Evolutionary conservation across 2,113 vertebrate genomes (phyloP).

Genomic region (Alaudala cheleensis): DNA sequence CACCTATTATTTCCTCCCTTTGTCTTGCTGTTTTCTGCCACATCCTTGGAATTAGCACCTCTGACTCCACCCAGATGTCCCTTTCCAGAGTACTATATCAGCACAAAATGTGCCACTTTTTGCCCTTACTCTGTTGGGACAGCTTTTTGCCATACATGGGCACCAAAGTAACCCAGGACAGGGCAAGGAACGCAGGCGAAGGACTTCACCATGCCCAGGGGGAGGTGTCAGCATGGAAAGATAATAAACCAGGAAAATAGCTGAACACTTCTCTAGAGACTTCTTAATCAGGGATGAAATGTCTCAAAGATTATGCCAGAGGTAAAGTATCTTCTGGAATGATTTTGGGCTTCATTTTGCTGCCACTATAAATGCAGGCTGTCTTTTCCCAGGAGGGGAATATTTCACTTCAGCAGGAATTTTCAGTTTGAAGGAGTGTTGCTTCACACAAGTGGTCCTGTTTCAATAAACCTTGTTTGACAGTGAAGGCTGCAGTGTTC

Average conservation of each 20-base stretch:
- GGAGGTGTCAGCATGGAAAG: background rate
- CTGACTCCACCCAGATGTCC: background rate
- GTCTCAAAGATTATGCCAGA: background rate
- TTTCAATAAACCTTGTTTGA: conserved; percentile 19
- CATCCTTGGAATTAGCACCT: background rate
- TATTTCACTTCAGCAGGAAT: background rate
- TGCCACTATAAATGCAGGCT: background rate
- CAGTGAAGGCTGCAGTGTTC: background rate
- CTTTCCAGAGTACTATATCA: background rate
- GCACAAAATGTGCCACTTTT: background rate
- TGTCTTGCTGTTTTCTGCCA: background rate
- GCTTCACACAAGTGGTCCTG: background rate
- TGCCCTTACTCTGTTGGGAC: background rate
- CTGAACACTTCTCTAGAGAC: background rate
- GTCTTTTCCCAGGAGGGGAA: background rate
- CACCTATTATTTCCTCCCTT: background rate
- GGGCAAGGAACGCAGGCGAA: background rate
- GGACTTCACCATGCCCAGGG: background rate
- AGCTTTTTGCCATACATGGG: accelerated
- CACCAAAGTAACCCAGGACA: background rate
- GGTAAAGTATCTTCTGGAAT: background rate
- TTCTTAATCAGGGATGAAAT: background rate
- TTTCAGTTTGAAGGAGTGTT: background rate
- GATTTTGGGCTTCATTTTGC: background rate
- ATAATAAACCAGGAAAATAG: accelerated